Evolutionary conservation across 2,113 vertebrate genomes (phyloP).

Genomic region (Lathamus discolor): DNA sequence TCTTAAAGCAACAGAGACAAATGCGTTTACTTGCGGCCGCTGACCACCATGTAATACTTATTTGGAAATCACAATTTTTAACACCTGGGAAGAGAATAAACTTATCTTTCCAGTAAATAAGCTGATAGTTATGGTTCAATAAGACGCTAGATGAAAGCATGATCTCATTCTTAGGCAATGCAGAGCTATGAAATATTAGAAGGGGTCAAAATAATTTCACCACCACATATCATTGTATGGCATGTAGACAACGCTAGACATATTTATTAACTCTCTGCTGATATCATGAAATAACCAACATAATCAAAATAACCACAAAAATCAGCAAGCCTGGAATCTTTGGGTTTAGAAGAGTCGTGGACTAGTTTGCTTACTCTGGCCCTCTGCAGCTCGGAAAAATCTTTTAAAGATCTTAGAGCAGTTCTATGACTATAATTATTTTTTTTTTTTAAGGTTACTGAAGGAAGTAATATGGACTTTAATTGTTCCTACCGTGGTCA

Average conservation of each 20-base stretch:
- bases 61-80: background rate
- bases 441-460: background rate
- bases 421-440: background rate
- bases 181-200: background rate
- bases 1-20: background rate
- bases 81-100: background rate
- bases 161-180: rapidly evolving
- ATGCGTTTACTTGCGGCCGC: rapidly evolving
- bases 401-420: background rate
- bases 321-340: background rate
- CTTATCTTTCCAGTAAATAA: background rate
- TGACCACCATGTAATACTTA: background rate
- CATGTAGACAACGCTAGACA: background rate
- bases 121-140: background rate
- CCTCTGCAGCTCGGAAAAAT: background rate
- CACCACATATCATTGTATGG: background rate
- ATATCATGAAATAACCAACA: background rate
- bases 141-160: background rate
- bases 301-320: background rate
- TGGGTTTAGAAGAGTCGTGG: background rate
- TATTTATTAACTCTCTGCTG: background rate
- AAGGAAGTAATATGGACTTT: background rate
- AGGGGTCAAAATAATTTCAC: background rate
- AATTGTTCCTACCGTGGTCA: background rate
- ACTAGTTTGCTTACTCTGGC: background rate